Evolutionary conservation across 2,797 vertebrate species (phyloP), one percentile per base, ranked within the genome.

Genomic region (Alcedo atthis): DNA sequence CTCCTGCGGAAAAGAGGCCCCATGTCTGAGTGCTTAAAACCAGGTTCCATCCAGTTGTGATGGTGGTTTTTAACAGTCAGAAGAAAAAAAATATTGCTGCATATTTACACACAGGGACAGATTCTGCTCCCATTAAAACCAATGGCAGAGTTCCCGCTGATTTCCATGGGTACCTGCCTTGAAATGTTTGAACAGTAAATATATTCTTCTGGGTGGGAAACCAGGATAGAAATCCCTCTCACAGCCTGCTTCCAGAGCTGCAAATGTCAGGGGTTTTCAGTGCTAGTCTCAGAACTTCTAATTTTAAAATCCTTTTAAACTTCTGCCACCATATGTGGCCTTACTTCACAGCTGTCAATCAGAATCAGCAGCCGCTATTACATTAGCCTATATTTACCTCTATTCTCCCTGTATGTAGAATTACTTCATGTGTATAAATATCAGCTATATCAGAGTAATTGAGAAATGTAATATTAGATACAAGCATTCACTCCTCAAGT

Each of bases 181-280:
- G 45, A 90, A 88, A 68, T 96, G 91, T 96, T 96, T 94, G 84
- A 94, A 94, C 91, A 96, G 95, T 96, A 94, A 94, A 96, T 93
- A 94, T 89, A 89, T 93, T 96, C 76, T 95, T 92, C 95, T 94
- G 88, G 88, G 96, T 95, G 93, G 96, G 94, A 96, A 94, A 89
- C 62, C 76, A 83, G 90, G 79, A 87, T 87, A 94, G 93, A 94
- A 93, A 90, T 94, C 86, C 76, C 75, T 95, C 95, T 96, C 92
- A 94, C 69, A 94, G 95, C 32, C 81, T 92, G 73, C 81, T 93
- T 81, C 71, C 69, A 51, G 83, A 35, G 8, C 86, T 85, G 91
- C 79, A 94, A 92, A 94, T 92, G 84, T 90, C 88, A 92, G 89
- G 54, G 55, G 6, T 93, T 95, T 95, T 93, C 76, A 63, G 66